Evolutionary conservation across 2,888 invertebrate genomes (phyloP).

Genomic region (Euplexia lucipara): DNA sequence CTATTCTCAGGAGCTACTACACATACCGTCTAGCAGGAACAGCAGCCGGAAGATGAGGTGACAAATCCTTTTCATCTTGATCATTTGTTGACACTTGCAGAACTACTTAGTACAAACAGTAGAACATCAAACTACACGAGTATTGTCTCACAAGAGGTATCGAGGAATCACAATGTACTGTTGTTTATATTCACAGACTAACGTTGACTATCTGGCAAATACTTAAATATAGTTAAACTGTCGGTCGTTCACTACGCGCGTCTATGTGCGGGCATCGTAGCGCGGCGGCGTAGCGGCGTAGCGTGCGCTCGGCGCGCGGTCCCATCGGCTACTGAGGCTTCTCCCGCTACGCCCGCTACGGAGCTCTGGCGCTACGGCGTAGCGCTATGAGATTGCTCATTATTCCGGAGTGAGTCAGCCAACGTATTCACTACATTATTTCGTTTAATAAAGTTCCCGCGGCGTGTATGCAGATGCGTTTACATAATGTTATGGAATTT

Average conservation of each 20-base stretch:
- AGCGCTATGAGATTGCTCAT: conserved; percentile 79
- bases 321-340: conserved; percentile 65
- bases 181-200: conserved; percentile 52
- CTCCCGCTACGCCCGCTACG: conserved; percentile 36
- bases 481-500: conserved; percentile 73
- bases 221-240: conserved; percentile 14
- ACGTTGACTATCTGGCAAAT: conserved; percentile 28
- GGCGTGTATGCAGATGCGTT: conserved; percentile 75
- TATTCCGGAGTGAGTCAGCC: conserved; percentile 71
- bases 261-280: conserved; percentile 46
- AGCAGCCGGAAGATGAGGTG: conserved; percentile 84
- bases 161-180: conserved; percentile 54
- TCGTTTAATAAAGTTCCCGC: conserved; percentile 80
- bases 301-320: conserved; percentile 66
- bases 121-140: conserved; percentile 58
- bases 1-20: background rate
- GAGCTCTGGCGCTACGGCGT: conserved; percentile 51
- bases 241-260: conserved; percentile 20
- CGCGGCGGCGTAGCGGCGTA: conserved; percentile 54
- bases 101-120: conserved; percentile 47
- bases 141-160: conserved; percentile 61
- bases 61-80: conserved; percentile 87
- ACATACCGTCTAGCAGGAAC: conserved; percentile 86
- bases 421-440: conserved; percentile 79
- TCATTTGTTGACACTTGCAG: conserved; percentile 70